phyloP scores from a whole-genome alignment of 2,797 vertebrate species.

The Aythya fuligula region DNA sequence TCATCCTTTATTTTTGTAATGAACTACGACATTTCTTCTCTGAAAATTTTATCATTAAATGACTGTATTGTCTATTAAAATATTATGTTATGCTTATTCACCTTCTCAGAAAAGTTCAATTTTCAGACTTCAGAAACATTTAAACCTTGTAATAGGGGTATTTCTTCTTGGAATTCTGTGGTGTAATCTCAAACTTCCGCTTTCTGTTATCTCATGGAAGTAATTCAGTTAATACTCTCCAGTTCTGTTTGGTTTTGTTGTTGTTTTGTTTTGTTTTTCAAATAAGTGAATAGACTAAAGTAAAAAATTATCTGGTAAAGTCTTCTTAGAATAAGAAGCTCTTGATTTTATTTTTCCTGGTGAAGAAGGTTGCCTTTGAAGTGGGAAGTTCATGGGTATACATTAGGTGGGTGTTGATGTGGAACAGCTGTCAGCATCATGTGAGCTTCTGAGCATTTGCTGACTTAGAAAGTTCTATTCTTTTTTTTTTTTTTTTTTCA shows the following conservation, averaged over 20 bases:
- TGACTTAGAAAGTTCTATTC: background rate
- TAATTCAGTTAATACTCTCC: background rate
- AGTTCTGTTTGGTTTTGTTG: background rate
- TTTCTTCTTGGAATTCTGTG: background rate
- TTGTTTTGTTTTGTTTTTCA: background rate
- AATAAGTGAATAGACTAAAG: background rate
- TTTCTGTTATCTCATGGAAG: background rate
- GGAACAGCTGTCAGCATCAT: background rate
- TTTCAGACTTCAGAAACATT: background rate
- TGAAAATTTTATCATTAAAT: slow-evolving; percentile 6
- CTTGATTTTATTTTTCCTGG: background rate
- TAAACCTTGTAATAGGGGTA: background rate
- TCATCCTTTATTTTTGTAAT: slow-evolving; percentile 1
- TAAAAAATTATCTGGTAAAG: background rate
- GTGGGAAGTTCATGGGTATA: background rate
- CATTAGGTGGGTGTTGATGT: background rate
- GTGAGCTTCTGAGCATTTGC: background rate
- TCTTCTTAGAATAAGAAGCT: background rate
- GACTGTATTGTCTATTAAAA: slow-evolving; percentile 11
- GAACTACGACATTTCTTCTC: background rate
- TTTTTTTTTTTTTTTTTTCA: background rate
- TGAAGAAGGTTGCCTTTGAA: background rate
- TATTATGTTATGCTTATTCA: background rate
- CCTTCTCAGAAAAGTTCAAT: background rate
- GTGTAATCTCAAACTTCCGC: background rate